Conservation (phyloP, 2,888 invertebrate genomes). For the Eudasyphora cyanicolor region DNA sequence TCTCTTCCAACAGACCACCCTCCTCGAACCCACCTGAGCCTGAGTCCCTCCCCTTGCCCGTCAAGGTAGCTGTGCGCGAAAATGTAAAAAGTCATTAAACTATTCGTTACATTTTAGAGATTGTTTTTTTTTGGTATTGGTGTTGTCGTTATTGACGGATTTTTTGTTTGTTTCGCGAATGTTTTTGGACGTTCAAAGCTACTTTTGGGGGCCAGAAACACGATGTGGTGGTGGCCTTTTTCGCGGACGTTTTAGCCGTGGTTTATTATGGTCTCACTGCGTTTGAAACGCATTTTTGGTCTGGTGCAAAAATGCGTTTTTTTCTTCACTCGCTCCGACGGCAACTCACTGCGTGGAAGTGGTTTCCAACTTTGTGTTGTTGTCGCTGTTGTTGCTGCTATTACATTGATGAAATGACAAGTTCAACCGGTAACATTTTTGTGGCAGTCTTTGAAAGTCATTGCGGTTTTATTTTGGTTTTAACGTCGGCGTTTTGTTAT, state of each 20-base stretch:
- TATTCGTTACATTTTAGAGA: slow-evolving; percentile 15
- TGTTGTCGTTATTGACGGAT: slow-evolving; percentile 5
- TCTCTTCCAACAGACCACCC: neutral
- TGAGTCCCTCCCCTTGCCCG: neutral
- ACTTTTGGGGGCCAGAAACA: neutral
- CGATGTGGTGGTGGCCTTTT: neutral
- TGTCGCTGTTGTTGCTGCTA: too few species aligned
- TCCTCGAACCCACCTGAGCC: neutral
- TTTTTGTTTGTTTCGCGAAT: neutral
- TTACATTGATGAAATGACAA: slow-evolving; percentile 57
- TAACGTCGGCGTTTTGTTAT: neutral
- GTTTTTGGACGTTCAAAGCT: neutral
- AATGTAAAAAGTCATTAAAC: slow-evolving; percentile 7
- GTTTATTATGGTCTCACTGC: neutral
- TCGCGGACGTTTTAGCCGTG: neutral
- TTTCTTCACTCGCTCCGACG: neutral
- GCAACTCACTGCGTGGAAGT: slow-evolving; percentile 2
- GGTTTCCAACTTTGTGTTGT: slow-evolving; percentile 23
- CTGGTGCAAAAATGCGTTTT: neutral
- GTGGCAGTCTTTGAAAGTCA: neutral
- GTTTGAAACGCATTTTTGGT: neutral
- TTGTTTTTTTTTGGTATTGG: neutral
- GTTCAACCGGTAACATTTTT: slow-evolving; percentile 54
- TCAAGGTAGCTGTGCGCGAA: neutral
- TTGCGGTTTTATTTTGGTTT: neutral